phyloP scores from a whole-genome alignment of 2,113 vertebrate species.

The Trinectes maculatus region DNA sequence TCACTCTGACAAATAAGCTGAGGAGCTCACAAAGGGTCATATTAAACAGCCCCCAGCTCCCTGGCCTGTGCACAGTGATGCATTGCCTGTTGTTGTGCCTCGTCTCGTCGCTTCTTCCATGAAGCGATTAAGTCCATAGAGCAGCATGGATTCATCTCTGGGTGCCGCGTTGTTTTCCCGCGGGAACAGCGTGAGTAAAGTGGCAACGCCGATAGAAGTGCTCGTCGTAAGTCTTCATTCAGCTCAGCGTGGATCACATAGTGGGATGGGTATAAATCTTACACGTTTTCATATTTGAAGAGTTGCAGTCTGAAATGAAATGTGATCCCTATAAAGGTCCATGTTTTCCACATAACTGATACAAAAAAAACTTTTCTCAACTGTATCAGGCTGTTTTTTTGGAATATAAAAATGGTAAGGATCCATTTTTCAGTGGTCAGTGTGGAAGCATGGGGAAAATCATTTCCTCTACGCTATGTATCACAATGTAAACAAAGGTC shows the following conservation, averaged over 20 bases:
- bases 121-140: conserved; percentile 63
- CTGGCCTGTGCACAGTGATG: conserved; percentile 56
- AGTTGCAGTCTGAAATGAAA: background rate
- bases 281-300: background rate
- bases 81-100: conserved; percentile 64
- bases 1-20: conserved; percentile 59
- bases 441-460: conserved; percentile 4
- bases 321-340: too few relatives aligned
- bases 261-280: background rate
- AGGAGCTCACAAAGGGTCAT: conserved; percentile 53
- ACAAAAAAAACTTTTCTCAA: background rate
- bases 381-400: background rate
- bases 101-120: conserved; percentile 49
- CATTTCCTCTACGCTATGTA: conserved; percentile 19
- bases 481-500: conserved; percentile 39
- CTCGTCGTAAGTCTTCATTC: conserved; percentile 43
- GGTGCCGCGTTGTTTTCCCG: conserved; percentile 53
- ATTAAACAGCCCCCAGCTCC: conserved; percentile 55
- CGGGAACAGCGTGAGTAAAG: conserved; percentile 43
- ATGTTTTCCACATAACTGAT: too few relatives aligned
- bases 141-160: conserved; percentile 56
- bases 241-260: background rate
- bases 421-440: conserved; percentile 5
- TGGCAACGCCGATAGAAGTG: conserved; percentile 36
- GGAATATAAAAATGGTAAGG: background rate